Percentiles rank a stretch among this genome's conserved stretches.
These are phyloP conservation scores for Pelobates cultripes DNA, from an alignment of 2,797 vertebrate species.

Conservation along the genomic window DNA sequence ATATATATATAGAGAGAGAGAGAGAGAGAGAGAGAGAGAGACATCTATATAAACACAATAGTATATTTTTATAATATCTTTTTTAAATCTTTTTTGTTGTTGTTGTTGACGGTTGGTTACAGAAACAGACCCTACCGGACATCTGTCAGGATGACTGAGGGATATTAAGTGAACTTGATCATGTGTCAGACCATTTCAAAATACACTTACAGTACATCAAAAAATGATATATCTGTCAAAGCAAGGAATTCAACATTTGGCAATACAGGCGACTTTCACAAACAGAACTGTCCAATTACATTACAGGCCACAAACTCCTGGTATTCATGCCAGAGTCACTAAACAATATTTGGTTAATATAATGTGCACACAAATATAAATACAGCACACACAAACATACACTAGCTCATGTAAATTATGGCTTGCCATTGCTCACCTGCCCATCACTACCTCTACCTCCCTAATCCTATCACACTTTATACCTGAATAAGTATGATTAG, in stretches of 20 bases:
- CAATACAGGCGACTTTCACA: conserved; percentile 76
- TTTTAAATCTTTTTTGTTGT: conserved; percentile 4
- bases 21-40: too few relatives aligned
- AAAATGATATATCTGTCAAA: conserved; percentile 84
- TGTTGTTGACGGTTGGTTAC: conserved; percentile 62
- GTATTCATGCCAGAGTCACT: conserved; percentile 67
- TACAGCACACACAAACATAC: too few relatives aligned
- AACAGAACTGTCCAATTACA: conserved; percentile 87
- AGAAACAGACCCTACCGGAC: conserved; percentile 70
- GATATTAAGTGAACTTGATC: conserved; percentile 78
- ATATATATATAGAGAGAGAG: too few relatives aligned
- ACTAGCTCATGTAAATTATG: too few relatives aligned
- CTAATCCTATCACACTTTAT: too few relatives aligned
- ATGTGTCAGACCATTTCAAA: conserved; percentile 75
- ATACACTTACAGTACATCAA: conserved; percentile 72
- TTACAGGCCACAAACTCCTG: conserved; percentile 82
- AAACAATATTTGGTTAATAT: too few relatives aligned
- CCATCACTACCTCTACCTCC: too few relatives aligned
- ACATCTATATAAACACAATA: too few relatives aligned
- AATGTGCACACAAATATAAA: too few relatives aligned
- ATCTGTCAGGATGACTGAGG: conserved; percentile 65
- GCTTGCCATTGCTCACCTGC: too few relatives aligned
- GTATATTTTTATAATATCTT: too few relatives aligned
- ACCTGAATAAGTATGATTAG: too few relatives aligned
- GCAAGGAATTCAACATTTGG: conserved; percentile 75